These are phyloP conservation scores for Enteromius argenteus DNA, from an alignment of 2,797 vertebrate genomes.

Conservation along the genomic window DNA sequence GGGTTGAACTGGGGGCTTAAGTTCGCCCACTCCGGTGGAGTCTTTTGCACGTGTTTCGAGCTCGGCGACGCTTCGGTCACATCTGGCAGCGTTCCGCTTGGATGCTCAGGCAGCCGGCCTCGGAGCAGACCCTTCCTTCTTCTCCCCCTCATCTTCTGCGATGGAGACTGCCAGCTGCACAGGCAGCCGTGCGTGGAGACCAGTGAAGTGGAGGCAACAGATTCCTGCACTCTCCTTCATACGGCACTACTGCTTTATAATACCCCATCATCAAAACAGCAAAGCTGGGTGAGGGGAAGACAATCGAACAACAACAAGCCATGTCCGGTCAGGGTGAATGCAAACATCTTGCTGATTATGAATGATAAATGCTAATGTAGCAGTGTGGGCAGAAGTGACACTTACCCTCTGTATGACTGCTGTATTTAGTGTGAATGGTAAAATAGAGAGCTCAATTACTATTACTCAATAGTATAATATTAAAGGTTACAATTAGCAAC, in stretches of 20 bases:
- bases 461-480: too few species aligned
- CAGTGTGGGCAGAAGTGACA: constrained; percentile 2
- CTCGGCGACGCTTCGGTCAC: constrained; percentile 67
- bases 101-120: constrained; percentile 50
- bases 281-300: neutral
- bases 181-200: constrained; percentile 51
- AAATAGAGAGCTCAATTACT: neutral
- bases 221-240: constrained; percentile 42
- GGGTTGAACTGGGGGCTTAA: constrained; percentile 29
- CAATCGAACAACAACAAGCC: neutral
- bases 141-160: constrained; percentile 47
- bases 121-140: constrained; percentile 56
- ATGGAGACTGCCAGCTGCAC: constrained; percentile 51
- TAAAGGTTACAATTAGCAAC: too few species aligned
- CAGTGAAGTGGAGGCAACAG: constrained; percentile 55
- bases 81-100: constrained; percentile 72
- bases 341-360: neutral
- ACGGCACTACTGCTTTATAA: constrained; percentile 8
- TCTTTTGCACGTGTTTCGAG: constrained; percentile 45
- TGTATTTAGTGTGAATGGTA: constrained; percentile 56
- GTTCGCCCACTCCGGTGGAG: constrained; percentile 29
- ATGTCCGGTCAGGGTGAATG: neutral
- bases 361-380: neutral
- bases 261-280: constrained; percentile 12
- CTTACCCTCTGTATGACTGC: constrained; percentile 55